A percentile compares a stretch with the other conserved stretches of the same genome.
Conservation (phyloP, 2,888 invertebrate species). For the Ligdia adustata region DNA sequence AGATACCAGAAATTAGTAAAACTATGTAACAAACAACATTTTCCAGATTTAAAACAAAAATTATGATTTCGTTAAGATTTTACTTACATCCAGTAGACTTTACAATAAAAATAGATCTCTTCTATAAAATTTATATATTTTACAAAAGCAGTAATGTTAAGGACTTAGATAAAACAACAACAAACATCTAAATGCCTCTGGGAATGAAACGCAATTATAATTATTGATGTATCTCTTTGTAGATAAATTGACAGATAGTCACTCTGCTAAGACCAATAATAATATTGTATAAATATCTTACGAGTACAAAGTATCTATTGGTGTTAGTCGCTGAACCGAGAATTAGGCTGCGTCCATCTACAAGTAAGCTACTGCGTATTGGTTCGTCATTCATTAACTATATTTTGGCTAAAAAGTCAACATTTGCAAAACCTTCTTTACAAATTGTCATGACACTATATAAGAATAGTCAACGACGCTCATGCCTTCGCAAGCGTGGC, state of each 20-base stretch:
- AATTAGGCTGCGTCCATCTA: slow-evolving; percentile 81
- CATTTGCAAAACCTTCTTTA: slow-evolving; percentile 81
- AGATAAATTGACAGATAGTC: slow-evolving; percentile 82
- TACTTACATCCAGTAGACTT: slow-evolving; percentile 60
- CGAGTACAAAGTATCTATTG: slow-evolving; percentile 79
- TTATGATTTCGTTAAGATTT: slow-evolving; percentile 64
- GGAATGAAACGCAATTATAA: slow-evolving; percentile 74
- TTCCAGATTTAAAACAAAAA: slow-evolving; percentile 69
- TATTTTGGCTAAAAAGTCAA: slow-evolving; percentile 84
- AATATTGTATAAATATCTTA: slow-evolving; percentile 78
- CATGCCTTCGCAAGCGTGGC: slow-evolving; percentile 52
- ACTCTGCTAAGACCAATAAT: slow-evolving; percentile 79
- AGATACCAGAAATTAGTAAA: slow-evolving; percentile 81
- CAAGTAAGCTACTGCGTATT: slow-evolving; percentile 82
- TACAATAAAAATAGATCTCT: slow-evolving; percentile 84
- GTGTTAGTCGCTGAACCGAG: slow-evolving; percentile 80
- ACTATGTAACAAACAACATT: slow-evolving; percentile 67
- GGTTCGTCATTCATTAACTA: slow-evolving; percentile 82
- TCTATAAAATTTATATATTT: slow-evolving; percentile 83
- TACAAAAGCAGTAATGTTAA: slow-evolving; percentile 78
- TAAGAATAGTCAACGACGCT: slow-evolving; percentile 81
- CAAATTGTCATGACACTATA: slow-evolving; percentile 82
- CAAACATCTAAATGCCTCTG: slow-evolving; percentile 76
- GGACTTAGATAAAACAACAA: slow-evolving; percentile 68
- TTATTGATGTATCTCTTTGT: slow-evolving; percentile 57